A percentile compares a stretch with the other conserved stretches of the same genome.
These are phyloP conservation scores for Castor canadensis DNA, from an alignment of 2,113 vertebrate species.

Conservation along the genomic window DNA sequence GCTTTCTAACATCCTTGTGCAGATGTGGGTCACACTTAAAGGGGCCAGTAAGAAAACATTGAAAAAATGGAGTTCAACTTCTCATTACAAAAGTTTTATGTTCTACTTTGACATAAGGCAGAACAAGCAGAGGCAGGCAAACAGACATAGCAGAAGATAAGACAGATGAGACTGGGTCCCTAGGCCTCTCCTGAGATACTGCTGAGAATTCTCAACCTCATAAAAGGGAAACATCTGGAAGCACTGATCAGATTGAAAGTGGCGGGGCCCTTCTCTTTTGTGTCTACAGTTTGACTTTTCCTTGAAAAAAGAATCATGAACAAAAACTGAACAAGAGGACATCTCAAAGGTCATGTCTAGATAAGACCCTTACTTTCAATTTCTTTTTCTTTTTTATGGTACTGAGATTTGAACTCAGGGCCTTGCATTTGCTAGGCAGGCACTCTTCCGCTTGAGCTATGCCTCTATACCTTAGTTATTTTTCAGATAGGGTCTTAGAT, in stretches of 20 bases:
- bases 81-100: background rate
- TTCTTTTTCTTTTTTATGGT: too few relatives aligned
- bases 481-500: too few relatives aligned
- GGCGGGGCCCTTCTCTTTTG: background rate
- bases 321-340: background rate
- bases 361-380: background rate
- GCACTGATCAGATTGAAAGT: background rate
- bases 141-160: background rate
- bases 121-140: background rate
- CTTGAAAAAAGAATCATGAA: background rate
- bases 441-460: too few relatives aligned
- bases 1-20: background rate
- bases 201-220: background rate
- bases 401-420: too few relatives aligned
- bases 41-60: background rate
- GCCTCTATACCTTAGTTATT: too few relatives aligned
- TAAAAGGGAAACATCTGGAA: background rate
- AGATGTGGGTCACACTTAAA: background rate
- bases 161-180: background rate
- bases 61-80: background rate
- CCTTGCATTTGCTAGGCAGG: too few relatives aligned
- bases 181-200: background rate
- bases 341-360: background rate
- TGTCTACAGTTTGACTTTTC: background rate
- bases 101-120: background rate